These are phyloP conservation scores for Drosophila parabipectinata DNA, from an alignment of 1,140 invertebrate species.

Conservation along the genomic window DNA sequence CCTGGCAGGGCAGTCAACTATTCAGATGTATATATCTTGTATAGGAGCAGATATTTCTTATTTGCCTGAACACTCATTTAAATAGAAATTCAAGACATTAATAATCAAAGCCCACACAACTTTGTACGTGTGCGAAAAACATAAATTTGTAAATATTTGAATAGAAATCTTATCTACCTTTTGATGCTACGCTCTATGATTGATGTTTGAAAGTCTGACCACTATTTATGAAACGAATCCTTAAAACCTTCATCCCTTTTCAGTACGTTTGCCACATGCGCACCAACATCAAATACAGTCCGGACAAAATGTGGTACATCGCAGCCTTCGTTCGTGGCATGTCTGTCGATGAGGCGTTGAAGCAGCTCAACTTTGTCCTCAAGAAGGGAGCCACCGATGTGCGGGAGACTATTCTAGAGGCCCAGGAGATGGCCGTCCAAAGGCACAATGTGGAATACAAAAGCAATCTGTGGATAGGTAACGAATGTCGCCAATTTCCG, in stretches of 20 bases:
- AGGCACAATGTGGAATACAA: conserved; percentile 97
- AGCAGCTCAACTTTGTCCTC: conserved; percentile 92
- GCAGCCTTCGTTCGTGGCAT: conserved; percentile 94
- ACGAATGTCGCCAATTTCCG: conserved; percentile 69
- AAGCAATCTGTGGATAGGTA: conserved; percentile 98
- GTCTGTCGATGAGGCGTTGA: conserved; percentile 96
- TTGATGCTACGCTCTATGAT: too few relatives aligned
- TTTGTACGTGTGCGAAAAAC: too few relatives aligned
- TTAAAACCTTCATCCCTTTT: conserved; percentile 75
- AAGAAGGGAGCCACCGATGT: conserved; percentile 93
- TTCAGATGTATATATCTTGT: too few relatives aligned
- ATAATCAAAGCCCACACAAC: too few relatives aligned
- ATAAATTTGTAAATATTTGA: too few relatives aligned
- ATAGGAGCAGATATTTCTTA: too few relatives aligned
- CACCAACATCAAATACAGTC: conserved; percentile 94
- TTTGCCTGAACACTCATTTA: too few relatives aligned
- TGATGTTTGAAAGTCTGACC: too few relatives aligned
- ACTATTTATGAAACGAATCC: too few relatives aligned
- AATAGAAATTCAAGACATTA: too few relatives aligned
- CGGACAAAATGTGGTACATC: conserved; percentile 96
- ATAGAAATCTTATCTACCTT: too few relatives aligned
- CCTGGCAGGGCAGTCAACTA: too few relatives aligned
- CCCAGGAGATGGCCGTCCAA: conserved; percentile 93
- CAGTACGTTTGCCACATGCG: conserved; percentile 94
- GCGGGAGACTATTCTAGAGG: conserved; percentile 93